Evolutionary conservation across 2,797 vertebrate species (phyloP), one percentile per base, ranked within the genome.

Genomic region (Nyctibius grandis): DNA sequence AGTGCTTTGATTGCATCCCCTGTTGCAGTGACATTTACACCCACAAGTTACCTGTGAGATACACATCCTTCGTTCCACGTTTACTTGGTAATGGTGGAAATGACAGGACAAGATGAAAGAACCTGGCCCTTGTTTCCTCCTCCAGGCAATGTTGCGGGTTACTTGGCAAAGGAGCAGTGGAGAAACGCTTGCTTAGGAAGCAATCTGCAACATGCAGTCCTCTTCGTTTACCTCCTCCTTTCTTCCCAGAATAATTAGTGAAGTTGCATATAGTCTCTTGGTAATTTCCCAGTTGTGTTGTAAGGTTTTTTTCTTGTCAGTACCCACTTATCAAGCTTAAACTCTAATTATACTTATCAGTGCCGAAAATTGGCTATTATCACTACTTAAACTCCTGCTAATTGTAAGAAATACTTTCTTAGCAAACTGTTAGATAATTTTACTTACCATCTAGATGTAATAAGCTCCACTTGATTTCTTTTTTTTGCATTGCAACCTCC

Each of bases 341-440:
- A 96, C 95, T 96, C 97, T 97, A 94, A 98, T 97, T 96, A 97
- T 96, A 97, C 97, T 97, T 97, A 97, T 96, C 97, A 96, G 90
- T 89, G 95, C 96, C 97, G 96, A 96, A 97, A 97, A 97, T 96
- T 95, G 97, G 94, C 97, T 89, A 89, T 95, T 96, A 97, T 93
- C 94, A 54, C 96, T 94, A 64, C 87, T 93, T 96, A 95, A 97
- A 95, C 82, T 72, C 95, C 74, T 65, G 85, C 90, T 97, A 96
- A 97, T 96, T 96, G 85, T 95, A 85, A 96, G 97, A 96, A 96
- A 96, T 95, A 83, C 94, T 95, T 96, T 85, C 96, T 92, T 74
- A 51, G 94, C 91, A 89, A 96, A 93, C 89, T 42, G 38, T 60
- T 65, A 53, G 95, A 94, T 93, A 85, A 77, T 96, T 94, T 92